A percentile compares a stretch with the other conserved stretches of the same genome.
Conservation (phyloP, 2,113 vertebrate species). For the Macquaria ambigua region DNA sequence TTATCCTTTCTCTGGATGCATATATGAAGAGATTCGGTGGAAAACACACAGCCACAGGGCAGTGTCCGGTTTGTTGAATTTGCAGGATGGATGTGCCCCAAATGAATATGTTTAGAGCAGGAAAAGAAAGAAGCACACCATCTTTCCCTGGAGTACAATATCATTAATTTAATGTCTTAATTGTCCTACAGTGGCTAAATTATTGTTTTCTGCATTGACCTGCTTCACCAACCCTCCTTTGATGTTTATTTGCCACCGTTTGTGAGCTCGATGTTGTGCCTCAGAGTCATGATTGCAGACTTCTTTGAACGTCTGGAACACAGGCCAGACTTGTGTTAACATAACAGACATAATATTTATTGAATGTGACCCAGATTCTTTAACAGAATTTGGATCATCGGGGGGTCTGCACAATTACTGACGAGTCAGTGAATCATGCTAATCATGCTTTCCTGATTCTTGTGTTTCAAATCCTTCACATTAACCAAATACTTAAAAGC, state of each 20-base stretch:
- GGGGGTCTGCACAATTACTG: neutral
- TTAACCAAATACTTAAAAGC: slow-evolving; percentile 17
- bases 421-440: slow-evolving; percentile 8
- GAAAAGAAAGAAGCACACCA: slow-evolving; percentile 1
- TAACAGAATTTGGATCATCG: slow-evolving; percentile 2
- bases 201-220: slow-evolving; percentile 25
- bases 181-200: slow-evolving; percentile 24
- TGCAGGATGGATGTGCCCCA: slow-evolving; percentile 26
- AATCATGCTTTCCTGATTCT: slow-evolving; percentile 10
- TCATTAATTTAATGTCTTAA: slow-evolving; percentile 42
- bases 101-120: slow-evolving; percentile 51
- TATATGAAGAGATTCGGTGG: neutral
- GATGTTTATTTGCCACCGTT: slow-evolving; percentile 59
- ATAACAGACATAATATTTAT: slow-evolving; percentile 6
- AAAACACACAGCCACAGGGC: slow-evolving; percentile 30
- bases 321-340: neutral
- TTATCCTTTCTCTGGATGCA: slow-evolving; percentile 17
- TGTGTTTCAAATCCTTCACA: slow-evolving; percentile 45
- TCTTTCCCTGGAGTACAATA: slow-evolving; percentile 17
- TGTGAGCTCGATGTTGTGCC: slow-evolving; percentile 22
- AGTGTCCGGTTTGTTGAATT: slow-evolving; percentile 41
- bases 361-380: slow-evolving; percentile 30
- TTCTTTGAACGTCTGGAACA: slow-evolving; percentile 13
- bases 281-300: slow-evolving; percentile 4
- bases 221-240: slow-evolving; percentile 47